phyloP scores from a whole-genome alignment of 2,797 vertebrate species.

The Propithecus deckenii region DNA sequence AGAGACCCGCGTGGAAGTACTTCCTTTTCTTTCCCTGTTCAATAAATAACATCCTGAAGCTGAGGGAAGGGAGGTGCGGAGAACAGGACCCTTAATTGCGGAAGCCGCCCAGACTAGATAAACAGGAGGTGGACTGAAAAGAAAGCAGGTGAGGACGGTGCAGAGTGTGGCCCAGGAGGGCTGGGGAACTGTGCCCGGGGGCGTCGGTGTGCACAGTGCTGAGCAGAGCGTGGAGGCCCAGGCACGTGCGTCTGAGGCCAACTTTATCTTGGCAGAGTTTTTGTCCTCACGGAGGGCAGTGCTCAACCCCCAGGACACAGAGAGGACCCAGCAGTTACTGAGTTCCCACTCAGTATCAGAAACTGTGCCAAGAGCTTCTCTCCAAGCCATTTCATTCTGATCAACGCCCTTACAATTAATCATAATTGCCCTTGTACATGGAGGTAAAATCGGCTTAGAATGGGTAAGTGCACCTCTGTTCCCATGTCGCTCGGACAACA shows the following conservation, averaged over 20 bases:
- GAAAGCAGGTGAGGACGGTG: background rate
- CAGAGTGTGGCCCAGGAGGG: fast-evolving
- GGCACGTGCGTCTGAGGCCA: fast-evolving
- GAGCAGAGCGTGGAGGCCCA: background rate
- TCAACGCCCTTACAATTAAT: background rate
- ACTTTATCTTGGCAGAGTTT: background rate
- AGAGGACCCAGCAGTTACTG: background rate
- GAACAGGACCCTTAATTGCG: background rate
- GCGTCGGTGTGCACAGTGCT: too few species aligned
- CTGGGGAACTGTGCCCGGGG: background rate
- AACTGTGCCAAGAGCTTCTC: background rate
- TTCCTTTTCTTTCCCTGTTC: background rate
- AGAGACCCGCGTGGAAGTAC: background rate
- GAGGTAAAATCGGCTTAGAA: background rate
- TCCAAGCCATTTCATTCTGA: background rate
- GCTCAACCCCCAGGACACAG: fast-evolving
- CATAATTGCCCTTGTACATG: background rate
- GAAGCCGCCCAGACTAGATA: background rate
- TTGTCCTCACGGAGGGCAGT: background rate
- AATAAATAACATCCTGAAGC: background rate
- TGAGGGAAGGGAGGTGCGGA: background rate
- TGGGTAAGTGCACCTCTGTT: background rate
- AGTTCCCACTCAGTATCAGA: background rate
- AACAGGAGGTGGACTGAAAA: background rate
- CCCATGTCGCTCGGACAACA: background rate